A percentile compares a stretch with the other conserved stretches of the same genome.
phyloP scores from a whole-genome alignment of 1,140 invertebrate species.

The Papilio helenus region DNA sequence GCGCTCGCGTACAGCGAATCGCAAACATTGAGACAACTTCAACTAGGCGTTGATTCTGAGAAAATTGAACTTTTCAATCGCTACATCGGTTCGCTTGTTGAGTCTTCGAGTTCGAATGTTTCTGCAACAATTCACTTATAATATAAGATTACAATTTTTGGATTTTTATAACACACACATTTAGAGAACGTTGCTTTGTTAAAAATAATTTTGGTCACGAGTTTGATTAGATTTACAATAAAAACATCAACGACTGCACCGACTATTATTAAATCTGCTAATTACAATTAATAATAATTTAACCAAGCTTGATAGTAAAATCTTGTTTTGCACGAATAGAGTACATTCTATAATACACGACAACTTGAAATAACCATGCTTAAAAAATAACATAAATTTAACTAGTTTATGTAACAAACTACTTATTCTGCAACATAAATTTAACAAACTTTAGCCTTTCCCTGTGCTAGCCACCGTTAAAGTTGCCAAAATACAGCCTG shows the following conservation, averaged over 20 bases:
- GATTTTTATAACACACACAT: too few species aligned
- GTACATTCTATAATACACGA: neutral
- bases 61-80: conserved; percentile 21
- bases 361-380: neutral
- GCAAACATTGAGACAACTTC: conserved; percentile 21
- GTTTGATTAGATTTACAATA: too few species aligned
- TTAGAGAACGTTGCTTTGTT: too few species aligned
- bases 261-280: too few species aligned
- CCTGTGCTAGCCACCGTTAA: neutral
- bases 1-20: neutral
- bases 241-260: too few species aligned
- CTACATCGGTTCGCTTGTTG: conserved; percentile 9
- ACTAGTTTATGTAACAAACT: conserved; percentile 6
- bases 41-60: neutral
- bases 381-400: neutral
- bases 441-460: neutral
- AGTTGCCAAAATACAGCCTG: neutral
- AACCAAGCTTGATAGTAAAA: neutral
- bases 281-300: neutral
- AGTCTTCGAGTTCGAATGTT: too few species aligned
- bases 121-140: too few species aligned
- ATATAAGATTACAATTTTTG: too few species aligned
- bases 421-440: neutral
- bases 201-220: too few species aligned
- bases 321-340: neutral